phyloP scores from a whole-genome alignment of 2,888 invertebrate genomes.

The Athalia circularis region DNA sequence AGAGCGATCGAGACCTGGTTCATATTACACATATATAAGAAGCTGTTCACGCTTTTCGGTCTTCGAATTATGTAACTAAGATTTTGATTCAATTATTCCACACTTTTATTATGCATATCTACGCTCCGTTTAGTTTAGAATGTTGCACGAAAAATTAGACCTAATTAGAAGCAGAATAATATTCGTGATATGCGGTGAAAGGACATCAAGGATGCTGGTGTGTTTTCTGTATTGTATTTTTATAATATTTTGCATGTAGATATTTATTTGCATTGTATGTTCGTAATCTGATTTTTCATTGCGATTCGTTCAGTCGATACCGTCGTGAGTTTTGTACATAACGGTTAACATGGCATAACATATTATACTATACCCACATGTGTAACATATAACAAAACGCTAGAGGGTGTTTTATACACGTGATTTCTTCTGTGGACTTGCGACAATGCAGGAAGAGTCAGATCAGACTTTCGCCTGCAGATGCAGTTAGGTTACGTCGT shows the following conservation, averaged over 20 bases:
- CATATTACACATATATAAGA: neutral
- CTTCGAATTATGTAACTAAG: conserved; percentile 11
- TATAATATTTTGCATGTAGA: no score
- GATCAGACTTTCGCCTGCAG: conserved; percentile 31
- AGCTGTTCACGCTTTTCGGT: neutral
- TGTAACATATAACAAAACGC: conserved; percentile 8
- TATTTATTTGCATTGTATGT: no score
- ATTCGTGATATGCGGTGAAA: no score
- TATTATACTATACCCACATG: neutral
- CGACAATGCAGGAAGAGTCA: conserved; percentile 41
- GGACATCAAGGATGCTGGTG: no score
- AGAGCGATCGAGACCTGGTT: neutral
- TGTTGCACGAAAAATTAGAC: no score
- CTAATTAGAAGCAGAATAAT: no score
- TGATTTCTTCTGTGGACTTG: conserved; percentile 10
- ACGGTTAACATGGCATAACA: neutral
- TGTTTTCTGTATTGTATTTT: no score
- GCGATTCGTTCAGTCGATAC: neutral
- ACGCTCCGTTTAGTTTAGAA: neutral
- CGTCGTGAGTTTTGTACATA: conserved; percentile 2
- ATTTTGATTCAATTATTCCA: conserved; percentile 8
- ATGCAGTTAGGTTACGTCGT: conserved; percentile 18
- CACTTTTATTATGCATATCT: neutral
- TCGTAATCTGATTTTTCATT: no score
- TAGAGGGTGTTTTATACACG: conserved; percentile 21